Conservation (phyloP, 64 coral and sea anemone species). For the Porites lutea region DNA sequence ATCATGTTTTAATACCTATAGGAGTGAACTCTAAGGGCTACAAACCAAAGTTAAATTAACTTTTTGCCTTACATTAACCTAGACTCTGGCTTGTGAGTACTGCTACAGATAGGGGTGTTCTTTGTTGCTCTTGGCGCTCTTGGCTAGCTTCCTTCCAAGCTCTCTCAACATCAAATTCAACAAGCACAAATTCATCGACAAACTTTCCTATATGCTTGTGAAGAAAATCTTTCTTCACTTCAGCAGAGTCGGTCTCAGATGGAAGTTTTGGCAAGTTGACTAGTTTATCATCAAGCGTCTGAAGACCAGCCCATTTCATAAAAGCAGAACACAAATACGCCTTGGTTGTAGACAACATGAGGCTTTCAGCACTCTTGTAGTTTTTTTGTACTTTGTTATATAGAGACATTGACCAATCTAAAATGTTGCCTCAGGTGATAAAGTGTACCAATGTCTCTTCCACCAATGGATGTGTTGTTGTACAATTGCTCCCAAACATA, state of each 20-base stretch:
- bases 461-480: conserved; percentile 22
- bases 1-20: too few species aligned
- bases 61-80: too few species aligned
- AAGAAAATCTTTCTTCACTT: neutral
- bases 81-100: too few species aligned
- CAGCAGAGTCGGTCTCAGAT: neutral
- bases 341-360: conserved; percentile 59
- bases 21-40: too few species aligned
- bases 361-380: conserved; percentile 13
- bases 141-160: conserved; percentile 2
- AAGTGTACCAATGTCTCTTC: conserved; percentile 62
- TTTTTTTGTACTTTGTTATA: conserved; percentile 35
- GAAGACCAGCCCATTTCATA: conserved; percentile 1
- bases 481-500: conserved; percentile 74
- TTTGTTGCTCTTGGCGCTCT: neutral
- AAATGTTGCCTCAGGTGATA: conserved; percentile 67
- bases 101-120: too few species aligned
- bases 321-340: conserved; percentile 54
- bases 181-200: conserved; percentile 57
- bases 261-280: conserved; percentile 7
- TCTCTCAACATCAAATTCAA: conserved; percentile 49
- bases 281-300: conserved; percentile 41
- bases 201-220: neutral
- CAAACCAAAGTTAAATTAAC: too few species aligned
- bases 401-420: conserved; percentile 29